These are phyloP conservation scores for Mnemiopsis leidyi DNA, from an alignment of 37 sponge, comb jelly and placozoan species.

Conservation along the genomic window DNA sequence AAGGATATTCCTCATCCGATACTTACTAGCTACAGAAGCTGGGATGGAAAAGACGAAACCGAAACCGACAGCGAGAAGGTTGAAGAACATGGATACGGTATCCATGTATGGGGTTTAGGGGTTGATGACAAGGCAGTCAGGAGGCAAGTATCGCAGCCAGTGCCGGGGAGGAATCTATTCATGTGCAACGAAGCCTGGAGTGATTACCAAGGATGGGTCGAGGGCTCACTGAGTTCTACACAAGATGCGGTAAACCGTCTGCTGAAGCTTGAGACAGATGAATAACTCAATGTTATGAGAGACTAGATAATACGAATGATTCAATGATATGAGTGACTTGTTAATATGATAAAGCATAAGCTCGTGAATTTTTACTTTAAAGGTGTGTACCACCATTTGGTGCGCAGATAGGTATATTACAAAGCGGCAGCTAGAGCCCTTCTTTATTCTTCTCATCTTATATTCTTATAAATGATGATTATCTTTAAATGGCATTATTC, in stretches of 20 bases:
- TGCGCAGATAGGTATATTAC: too few species aligned
- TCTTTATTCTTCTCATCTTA: too few species aligned
- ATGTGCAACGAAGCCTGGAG: constrained; percentile 12
- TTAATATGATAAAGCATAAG: too few species aligned
- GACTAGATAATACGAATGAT: too few species aligned
- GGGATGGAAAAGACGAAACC: background rate
- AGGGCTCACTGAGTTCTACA: background rate
- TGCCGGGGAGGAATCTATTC: background rate
- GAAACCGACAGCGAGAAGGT: background rate
- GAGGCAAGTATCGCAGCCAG: background rate
- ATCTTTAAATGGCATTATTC: too few species aligned
- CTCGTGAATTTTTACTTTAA: too few species aligned
- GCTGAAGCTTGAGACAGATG: too few species aligned
- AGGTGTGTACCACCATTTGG: too few species aligned
- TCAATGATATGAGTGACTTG: too few species aligned
- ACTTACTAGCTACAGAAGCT: constrained; percentile 17
- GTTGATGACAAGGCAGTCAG: background rate
- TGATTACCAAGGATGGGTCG: background rate
- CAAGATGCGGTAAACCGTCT: background rate
- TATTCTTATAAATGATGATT: too few species aligned
- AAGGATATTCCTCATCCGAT: background rate
- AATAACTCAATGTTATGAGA: too few species aligned
- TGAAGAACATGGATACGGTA: background rate
- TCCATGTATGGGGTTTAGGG: constrained; percentile 1
- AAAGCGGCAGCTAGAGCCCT: too few species aligned